Evolutionary conservation across 2,797 vertebrate species (phyloP), one percentile per base, ranked within the genome.

Genomic region (Choloepus didactylus): DNA sequence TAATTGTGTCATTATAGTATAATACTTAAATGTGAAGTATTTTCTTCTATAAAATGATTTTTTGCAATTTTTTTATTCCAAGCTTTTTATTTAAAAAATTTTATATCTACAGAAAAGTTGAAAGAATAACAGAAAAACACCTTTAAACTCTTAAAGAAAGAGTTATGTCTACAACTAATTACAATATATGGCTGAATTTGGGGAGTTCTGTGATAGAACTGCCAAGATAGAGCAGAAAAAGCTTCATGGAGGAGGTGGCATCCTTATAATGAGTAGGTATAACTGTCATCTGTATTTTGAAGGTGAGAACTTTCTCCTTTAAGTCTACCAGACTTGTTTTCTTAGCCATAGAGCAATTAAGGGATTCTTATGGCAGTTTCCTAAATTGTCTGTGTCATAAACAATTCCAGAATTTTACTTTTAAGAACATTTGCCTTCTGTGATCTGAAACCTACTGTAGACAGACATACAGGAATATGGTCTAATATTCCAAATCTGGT

Each of bases 41-140:
- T 97, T 67, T 96, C 62, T 91, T 89, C 46, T 90, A 21, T 89
- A 62, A 89, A 72, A 49, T n/a, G 64, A 10, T 75, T 88, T 82
- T 60, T 94, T 95, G 23, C 81, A 35, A 35, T 35, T 46, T 79
- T 94, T 89, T 92, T 85, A 29, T 66, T 87, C 3, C 12, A 31
- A 84, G 10, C 9, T 35, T 92, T 94, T 93, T 75, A 82, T 83
- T 95, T 6, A 41, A 85, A 85, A 69, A 46, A 60, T 67, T 79
- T 89, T 82, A 44, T 2, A 72, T 72, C 23, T 29, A 0, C 29
- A 77, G 64, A 75, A 92, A 93, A 91, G 16, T 82, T 70, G 27
- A 80, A 86, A 86, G 72, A 54, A 8, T 60, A 89, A n/a, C 38
- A 2, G 60, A 35, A 35, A 72, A 81, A 62, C 21, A 51, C 8